These are phyloP conservation scores for Pteropus rufus DNA, from an alignment of 2,797 vertebrate species.

Conservation along the genomic window DNA sequence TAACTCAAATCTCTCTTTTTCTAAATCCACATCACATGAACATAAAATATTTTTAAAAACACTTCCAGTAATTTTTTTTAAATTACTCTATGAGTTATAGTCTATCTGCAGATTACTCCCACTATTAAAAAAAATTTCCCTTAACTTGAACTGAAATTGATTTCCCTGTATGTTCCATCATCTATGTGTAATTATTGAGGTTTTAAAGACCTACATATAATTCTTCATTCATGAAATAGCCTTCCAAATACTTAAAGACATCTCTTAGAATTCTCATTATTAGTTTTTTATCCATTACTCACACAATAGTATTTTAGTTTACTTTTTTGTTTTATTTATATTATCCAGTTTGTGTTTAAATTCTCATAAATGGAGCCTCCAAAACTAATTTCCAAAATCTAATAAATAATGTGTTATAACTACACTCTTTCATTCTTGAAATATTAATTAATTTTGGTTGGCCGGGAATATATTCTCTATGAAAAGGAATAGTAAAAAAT, in stretches of 20 bases:
- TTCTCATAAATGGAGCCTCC: neutral
- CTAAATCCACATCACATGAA: neutral
- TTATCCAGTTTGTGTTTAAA: neutral
- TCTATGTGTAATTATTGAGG: neutral
- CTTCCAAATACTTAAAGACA: neutral
- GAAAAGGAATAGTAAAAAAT: neutral
- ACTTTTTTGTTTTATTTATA: neutral
- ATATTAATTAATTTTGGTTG: constrained; percentile 1
- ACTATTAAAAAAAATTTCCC: neutral
- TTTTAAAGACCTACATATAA: neutral
- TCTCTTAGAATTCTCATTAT: neutral
- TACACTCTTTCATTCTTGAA: neutral
- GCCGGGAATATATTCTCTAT: neutral
- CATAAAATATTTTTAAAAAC: neutral
- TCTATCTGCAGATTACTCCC: neutral
- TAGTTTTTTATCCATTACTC: neutral
- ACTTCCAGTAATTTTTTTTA: neutral
- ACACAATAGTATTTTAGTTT: neutral
- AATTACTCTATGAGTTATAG: neutral
- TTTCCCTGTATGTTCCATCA: neutral
- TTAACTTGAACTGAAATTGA: neutral
- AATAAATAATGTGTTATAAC: neutral
- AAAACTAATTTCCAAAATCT: neutral
- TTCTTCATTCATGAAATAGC: neutral
- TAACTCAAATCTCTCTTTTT: neutral